Evolutionary conservation across 37 sponge, comb jelly and placozoan genomes (phyloP).

Genomic region (Mnemiopsis leidyi): DNA sequence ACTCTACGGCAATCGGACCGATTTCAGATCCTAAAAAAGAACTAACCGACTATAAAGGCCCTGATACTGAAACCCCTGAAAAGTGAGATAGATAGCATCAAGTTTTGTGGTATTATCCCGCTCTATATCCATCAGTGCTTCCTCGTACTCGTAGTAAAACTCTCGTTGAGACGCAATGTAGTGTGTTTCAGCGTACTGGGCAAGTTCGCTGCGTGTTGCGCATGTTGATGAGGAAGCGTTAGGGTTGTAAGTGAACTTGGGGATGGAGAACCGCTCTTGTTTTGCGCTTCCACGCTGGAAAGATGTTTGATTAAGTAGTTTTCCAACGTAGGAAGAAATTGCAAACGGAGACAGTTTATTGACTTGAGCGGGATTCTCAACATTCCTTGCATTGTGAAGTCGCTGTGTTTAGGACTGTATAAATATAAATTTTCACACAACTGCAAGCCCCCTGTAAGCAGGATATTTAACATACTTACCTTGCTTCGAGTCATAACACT

Average conservation of each 20-base stretch:
- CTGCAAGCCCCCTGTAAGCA: too few species aligned
- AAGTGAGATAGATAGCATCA: conserved; percentile 1
- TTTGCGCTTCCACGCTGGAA: too few species aligned
- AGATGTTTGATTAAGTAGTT: too few species aligned
- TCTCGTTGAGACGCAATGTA: background rate
- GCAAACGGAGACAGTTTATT: too few species aligned
- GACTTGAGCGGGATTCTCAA: too few species aligned
- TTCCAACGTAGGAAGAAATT: too few species aligned
- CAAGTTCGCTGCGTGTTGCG: background rate
- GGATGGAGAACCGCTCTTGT: background rate
- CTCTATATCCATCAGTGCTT: background rate
- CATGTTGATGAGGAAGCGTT: background rate
- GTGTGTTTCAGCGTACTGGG: background rate
- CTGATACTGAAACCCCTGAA: conserved; percentile 24
- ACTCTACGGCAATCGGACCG: too few species aligned
- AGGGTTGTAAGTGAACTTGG: conserved; percentile 31
- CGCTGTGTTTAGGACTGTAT: too few species aligned
- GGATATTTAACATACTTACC: too few species aligned
- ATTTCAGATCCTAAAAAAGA: too few species aligned
- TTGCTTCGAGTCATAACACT: background rate
- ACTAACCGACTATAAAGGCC: background rate
- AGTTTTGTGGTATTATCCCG: background rate
- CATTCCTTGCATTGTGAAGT: too few species aligned
- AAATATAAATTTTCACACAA: too few species aligned
- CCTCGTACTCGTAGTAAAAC: conserved; percentile 18